Conservation (phyloP, 2,888 invertebrate species). For the Stenoptilia bipunctidactyla region DNA sequence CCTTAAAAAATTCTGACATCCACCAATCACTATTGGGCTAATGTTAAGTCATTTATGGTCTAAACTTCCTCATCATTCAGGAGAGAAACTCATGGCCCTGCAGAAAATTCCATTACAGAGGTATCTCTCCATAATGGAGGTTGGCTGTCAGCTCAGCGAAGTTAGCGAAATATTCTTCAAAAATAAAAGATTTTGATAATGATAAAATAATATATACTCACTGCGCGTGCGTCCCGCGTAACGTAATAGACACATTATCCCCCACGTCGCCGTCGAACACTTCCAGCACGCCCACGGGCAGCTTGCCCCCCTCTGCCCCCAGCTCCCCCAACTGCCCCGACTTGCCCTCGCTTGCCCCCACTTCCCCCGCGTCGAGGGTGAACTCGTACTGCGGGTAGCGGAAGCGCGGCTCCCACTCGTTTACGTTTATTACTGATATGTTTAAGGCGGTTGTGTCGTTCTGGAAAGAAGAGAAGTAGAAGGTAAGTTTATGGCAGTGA, state of each 20-base stretch:
- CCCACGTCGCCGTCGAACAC: conserved; percentile 90
- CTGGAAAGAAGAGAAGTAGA: no score
- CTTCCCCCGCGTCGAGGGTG: conserved; percentile 34
- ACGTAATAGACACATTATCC: conserved; percentile 79
- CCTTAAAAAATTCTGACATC: no score
- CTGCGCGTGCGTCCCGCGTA: conserved; percentile 80
- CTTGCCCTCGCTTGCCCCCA: conserved; percentile 71
- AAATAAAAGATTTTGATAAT: no score
- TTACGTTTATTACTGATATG: conserved; percentile 86
- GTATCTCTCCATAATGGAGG: no score
- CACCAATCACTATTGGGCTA: no score
- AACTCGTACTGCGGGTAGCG: conserved; percentile 91
- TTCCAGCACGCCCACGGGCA: conserved; percentile 77
- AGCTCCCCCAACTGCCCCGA: conserved; percentile 77
- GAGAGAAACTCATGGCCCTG: no score
- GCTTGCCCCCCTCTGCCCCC: conserved; percentile 35
- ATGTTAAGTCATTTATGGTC: no score
- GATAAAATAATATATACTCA: conserved; percentile 26
- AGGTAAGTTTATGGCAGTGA: no score
- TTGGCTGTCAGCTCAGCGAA: no score
- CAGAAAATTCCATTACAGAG: no score
- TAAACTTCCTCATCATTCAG: no score
- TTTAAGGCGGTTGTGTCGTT: conserved; percentile 88
- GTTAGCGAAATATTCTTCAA: no score
- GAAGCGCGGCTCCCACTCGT: conserved; percentile 95